Base-by-base conservation (phyloP, 2,797 vertebrate genomes). In the Naso thynnoides region DNA sequence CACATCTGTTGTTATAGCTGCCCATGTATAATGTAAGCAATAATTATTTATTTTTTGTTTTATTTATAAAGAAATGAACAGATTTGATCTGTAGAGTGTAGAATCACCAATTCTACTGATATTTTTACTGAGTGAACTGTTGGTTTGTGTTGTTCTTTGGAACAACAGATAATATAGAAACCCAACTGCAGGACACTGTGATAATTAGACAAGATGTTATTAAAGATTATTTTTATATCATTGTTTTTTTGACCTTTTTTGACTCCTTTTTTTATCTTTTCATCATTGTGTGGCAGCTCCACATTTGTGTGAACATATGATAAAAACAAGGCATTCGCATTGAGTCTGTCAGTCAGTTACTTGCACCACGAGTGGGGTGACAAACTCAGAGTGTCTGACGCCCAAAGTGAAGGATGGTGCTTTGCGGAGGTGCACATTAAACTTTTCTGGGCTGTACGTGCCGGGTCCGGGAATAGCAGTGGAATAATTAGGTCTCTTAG, bases 371-470 rank as follows among this genome's bases (percentile, higher is more conserved):
- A 96, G 86, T 0, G 95, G 95, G 3, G 92, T 93, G n/a, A 95
- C 93, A 57, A 93, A 94, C 78, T 94, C 95, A 0, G 96, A 96
- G 89, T 96, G 96, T 19, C 96, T 91, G 70, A 94, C 60, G 0
- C 97, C 96, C 87, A 97, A 86, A 15, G 94, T 94, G 83, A 93
- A 96, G 0, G 96, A 95, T 0, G 96, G 96, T 0, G 95, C 90
- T 70, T 88, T 90, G 36, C 81, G 87, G 47, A 91, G 93, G 74
- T 95, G 94, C 1, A 76, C 1, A 0, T 89, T 86, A 65, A 93
- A 95, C 79, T 91, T 95, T 83, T 98, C 96, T 0, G 96, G 96
- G 78, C 90, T 93, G 90, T 97, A 95, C 0, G 93, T 47, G 0
- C 96, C 96, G 0, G 96, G 97, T 0, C 97, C 96, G 0, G 96